Evolutionary conservation across 1,140 invertebrate species (phyloP), one percentile per base, ranked within the genome.

Genomic region (Drosophila sp.): DNA sequence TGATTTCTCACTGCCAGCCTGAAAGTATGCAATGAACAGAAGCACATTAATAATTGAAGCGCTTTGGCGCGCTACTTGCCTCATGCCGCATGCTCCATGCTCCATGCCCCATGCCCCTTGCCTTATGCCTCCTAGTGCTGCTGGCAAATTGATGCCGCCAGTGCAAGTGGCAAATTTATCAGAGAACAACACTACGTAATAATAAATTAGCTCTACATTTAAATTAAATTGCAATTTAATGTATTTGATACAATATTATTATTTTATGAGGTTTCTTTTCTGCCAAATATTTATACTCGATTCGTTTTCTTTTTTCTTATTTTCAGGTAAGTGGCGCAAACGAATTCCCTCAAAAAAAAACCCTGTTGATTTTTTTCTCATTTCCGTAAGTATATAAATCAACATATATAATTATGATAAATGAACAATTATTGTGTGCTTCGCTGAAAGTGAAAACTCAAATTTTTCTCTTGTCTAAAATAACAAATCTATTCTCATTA

Each of bases 11-110:
- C 40, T 71, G 79, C 63, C 78, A 76, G 79, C 83, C 82, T 71
- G 58, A 89, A 87, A 87, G 82, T 87, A 89, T 87, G 82, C 82
- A 89, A 71, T 76, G 82, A 89, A 76, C 79, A 89, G 71, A 79
- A 87, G 66, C 79, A 67, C 82, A 83, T 87, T 89, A 87, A 87
- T 87, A 89, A 83, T 87, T 87, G 65, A 87, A 66, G 59, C 65
- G 70, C 82, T 81, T 74, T 73, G 79, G 65, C 51, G 32, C 50
- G 27, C 32, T 34, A 21, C 57, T 48, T 14, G 38, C 62, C 43
- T 14, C 27, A 16, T 8, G 14, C 43, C 13, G 32, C 43, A 16
- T 43, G 7, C 21, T n/a, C 2, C 50, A n/a, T 43, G 38, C 62
- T 38, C 21, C 27, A 16, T 8, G 14, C 43, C 13, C 32, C 43